Conservation (phyloP, 2,888 invertebrate genomes). For the Prenolepis imparis region DNA sequence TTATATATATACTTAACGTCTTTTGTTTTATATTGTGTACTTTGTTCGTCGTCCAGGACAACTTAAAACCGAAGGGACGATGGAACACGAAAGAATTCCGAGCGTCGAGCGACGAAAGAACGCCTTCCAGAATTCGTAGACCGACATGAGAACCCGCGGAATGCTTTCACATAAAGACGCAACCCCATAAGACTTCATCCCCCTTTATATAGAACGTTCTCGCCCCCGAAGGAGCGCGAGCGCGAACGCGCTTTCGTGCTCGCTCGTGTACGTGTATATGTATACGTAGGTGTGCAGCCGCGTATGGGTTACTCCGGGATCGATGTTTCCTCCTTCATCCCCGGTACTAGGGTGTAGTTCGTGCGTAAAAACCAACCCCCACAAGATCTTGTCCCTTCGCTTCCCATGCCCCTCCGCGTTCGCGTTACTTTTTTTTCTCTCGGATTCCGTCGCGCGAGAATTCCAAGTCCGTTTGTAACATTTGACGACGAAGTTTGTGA, state of each 20-base stretch:
- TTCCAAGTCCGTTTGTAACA: slow-evolving; percentile 26
- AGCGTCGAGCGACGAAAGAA: slow-evolving; percentile 70
- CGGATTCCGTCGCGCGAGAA: slow-evolving; percentile 26
- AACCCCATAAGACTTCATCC: slow-evolving; percentile 82
- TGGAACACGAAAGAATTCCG: slow-evolving; percentile 68
- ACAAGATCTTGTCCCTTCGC: slow-evolving; percentile 72
- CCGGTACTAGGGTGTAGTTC: slow-evolving; percentile 82
- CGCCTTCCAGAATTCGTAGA: slow-evolving; percentile 80
- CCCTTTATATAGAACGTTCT: slow-evolving; percentile 80
- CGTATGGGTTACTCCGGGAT: slow-evolving; percentile 70
- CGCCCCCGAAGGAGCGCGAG: slow-evolving; percentile 76
- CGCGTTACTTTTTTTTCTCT: slow-evolving; percentile 28
- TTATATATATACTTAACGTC: background rate
- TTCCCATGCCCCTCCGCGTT: slow-evolving; percentile 68
- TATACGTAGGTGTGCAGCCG: slow-evolving; percentile 12
- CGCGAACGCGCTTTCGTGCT: slow-evolving; percentile 33
- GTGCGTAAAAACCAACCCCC: slow-evolving; percentile 84
- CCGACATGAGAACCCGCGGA: slow-evolving; percentile 83
- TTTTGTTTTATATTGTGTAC: background rate
- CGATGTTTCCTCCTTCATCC: slow-evolving; percentile 78
- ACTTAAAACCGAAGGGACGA: slow-evolving; percentile 66
- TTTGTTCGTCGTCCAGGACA: slow-evolving; percentile 57
- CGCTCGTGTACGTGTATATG: slow-evolving; percentile 20
- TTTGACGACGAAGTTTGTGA: slow-evolving; percentile 3
- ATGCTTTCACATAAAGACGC: slow-evolving; percentile 85